Evolutionary conservation across 1,140 invertebrate species (phyloP).

Genomic region (Periplaneta americana): DNA sequence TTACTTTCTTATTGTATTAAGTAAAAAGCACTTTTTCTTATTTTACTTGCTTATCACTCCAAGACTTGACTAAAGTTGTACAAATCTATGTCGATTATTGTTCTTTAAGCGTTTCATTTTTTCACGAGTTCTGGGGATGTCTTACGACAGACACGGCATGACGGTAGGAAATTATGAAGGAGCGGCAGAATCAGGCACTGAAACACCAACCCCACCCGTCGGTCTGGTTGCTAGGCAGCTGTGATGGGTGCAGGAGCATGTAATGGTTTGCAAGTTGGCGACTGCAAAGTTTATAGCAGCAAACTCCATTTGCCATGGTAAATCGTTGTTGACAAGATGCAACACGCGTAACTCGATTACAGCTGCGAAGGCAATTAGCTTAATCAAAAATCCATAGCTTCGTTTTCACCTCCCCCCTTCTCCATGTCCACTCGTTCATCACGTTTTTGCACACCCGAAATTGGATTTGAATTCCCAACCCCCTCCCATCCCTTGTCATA

Average conservation of each 20-base stretch:
- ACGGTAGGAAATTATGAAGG: too few species aligned
- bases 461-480: neutral
- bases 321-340: neutral
- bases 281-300: neutral
- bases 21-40: too few species aligned
- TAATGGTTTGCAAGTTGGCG: neutral
- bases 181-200: too few species aligned
- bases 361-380: neutral
- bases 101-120: too few species aligned
- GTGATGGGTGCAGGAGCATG: neutral
- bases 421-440: neutral
- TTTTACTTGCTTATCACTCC: too few species aligned
- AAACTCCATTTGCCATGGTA: neutral
- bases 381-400: neutral
- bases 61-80: too few species aligned
- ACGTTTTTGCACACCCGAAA: neutral
- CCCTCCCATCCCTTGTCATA: neutral
- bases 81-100: too few species aligned
- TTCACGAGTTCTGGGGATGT: too few species aligned
- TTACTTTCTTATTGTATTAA: too few species aligned
- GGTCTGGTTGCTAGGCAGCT: neutral
- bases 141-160: too few species aligned
- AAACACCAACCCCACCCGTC: too few species aligned
- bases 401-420: neutral
- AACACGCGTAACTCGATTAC: neutral